phyloP scores from a whole-genome alignment of 2,113 vertebrate species.

The Morone saxatilis region DNA sequence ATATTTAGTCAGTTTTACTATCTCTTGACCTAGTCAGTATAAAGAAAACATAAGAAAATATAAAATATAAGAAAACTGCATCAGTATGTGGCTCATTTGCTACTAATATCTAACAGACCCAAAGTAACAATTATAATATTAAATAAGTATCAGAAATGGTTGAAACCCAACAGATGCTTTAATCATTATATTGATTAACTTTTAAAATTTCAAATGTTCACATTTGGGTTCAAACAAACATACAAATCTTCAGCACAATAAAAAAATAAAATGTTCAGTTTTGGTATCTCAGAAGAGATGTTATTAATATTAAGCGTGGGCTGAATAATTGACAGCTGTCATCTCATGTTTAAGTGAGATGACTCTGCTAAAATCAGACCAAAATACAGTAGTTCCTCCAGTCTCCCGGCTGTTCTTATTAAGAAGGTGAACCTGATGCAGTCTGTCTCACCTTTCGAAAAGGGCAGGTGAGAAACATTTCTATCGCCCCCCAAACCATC shows the following conservation, averaged over 20 bases:
- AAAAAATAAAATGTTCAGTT: not conserved
- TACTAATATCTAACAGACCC: not conserved
- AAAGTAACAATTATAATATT: not conserved
- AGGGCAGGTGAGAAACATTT: conserved; percentile 75
- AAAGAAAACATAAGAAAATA: not conserved
- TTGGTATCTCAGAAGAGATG: not conserved
- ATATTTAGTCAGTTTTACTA: not conserved
- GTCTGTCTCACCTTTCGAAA: conserved; percentile 57
- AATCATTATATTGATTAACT: not conserved
- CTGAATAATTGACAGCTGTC: conserved; percentile 14
- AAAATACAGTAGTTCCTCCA: not conserved
- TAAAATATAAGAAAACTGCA: not conserved
- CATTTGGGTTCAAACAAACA: not conserved
- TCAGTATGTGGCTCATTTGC: not conserved
- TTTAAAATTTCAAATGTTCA: not conserved
- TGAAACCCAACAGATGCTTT: not conserved
- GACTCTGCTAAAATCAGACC: conserved; percentile 9
- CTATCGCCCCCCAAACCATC: conserved; percentile 1
- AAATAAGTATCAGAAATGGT: not conserved
- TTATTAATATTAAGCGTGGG: not conserved
- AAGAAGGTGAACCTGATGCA: conserved; percentile 52
- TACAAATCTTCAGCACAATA: not conserved
- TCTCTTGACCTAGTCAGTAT: not conserved
- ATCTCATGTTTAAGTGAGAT: not conserved
- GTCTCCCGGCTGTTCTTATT: conserved; percentile 33